phyloP scores from a whole-genome alignment of 2,888 invertebrate genomes.

The Agrotis ipsilon region DNA sequence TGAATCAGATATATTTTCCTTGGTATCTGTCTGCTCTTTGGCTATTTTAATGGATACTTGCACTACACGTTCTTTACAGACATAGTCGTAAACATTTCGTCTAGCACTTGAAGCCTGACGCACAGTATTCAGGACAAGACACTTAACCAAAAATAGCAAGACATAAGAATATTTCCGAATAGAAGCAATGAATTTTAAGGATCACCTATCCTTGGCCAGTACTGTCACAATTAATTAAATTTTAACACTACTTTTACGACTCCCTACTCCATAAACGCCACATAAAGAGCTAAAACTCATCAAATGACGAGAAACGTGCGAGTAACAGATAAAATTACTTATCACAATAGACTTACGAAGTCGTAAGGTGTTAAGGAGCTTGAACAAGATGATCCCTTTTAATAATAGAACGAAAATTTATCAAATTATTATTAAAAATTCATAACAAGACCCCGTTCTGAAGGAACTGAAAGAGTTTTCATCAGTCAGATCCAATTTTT shows the following conservation, averaged over 20 bases:
- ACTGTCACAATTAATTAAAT: slow-evolving; percentile 42
- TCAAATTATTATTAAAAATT: slow-evolving; percentile 29
- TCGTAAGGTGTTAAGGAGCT: slow-evolving; percentile 18
- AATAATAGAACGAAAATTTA: slow-evolving; percentile 20
- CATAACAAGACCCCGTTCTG: background rate
- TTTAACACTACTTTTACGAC: slow-evolving; percentile 36
- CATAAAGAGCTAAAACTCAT: slow-evolving; percentile 28
- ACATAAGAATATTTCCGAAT: background rate
- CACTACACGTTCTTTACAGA: too few relatives aligned
- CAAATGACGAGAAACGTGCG: slow-evolving; percentile 19
- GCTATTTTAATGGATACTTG: background rate
- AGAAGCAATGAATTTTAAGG: slow-evolving; percentile 19
- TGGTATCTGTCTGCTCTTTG: background rate
- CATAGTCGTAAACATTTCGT: background rate
- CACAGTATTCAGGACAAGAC: background rate
- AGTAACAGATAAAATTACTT: slow-evolving; percentile 43
- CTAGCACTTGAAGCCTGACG: background rate
- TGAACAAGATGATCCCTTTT: slow-evolving; percentile 21
- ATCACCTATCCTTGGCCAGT: slow-evolving; percentile 28
- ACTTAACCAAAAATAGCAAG: background rate
- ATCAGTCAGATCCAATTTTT: background rate
- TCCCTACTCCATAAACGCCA: slow-evolving; percentile 38
- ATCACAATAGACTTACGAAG: slow-evolving; percentile 36
- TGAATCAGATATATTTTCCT: background rate
- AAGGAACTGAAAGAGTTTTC: background rate